Base-by-base conservation (phyloP, 2,113 vertebrate genomes). In the Sialia sialis region DNA sequence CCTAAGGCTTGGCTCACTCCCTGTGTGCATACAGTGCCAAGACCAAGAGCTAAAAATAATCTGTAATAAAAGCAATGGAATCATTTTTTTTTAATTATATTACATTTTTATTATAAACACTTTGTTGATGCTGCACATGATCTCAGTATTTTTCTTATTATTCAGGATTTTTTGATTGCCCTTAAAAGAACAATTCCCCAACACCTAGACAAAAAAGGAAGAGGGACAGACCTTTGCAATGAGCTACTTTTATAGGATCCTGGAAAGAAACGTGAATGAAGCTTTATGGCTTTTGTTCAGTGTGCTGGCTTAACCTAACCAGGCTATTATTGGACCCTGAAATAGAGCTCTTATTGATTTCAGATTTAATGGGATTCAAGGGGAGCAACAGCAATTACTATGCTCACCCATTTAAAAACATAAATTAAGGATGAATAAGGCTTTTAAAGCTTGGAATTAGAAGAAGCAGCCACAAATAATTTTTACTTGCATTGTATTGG, bases 361-460 rank as follows among this genome's bases (percentile, higher is more conserved):
- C 89, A 90, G 78, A 72, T 89, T 90, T 84, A 83, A 94, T 90
- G 43, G 51, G 89, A 94, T 97, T 95, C 93, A 90, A 66, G 56
- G 44, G 51, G 55, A 93, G 39, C 55, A 87, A 77, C 89, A 89
- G 72, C 93, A 95, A 79, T 95, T 93, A 94, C 70, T 78, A 29
- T 76, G 80, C 89, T 96, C 79, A 85, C 83, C 75, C 80, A 86
- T 95, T 95, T 94, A 86, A 94, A 94, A 96, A 84, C 60, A 85
- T 94, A 93, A 94, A 97, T 92, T 96, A 95, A 92, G 86, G 72
- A 39, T 77, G 58, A 94, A 95, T 95, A 90, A 91, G 72, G 72
- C 68, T 96, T 87, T 94, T 74, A 87, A 84, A 94, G 52, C 46
- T 89, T 70, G 38, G 46, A 88, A 92, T 95, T 95, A 81, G 77